A percentile compares a stretch with the other conserved stretches of the same genome.
phyloP scores from a whole-genome alignment of 1,140 invertebrate genomes.

The Nasonia longicornis region DNA sequence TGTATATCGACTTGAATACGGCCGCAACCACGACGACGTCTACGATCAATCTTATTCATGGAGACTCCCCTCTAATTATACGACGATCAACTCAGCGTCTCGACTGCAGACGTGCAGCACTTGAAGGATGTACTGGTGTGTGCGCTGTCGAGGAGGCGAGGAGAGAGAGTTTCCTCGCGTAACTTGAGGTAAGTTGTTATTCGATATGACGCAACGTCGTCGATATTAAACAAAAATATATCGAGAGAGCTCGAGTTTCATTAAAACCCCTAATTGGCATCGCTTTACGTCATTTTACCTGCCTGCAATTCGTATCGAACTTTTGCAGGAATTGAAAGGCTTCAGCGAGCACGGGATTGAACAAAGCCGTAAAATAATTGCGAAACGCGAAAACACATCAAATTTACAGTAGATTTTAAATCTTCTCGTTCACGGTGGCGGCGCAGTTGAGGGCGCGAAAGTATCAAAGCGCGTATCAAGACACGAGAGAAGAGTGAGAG shows the following conservation, averaged over 20 bases:
- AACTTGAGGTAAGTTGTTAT: neutral
- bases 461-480: neutral
- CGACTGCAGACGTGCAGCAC: neutral
- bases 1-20: neutral
- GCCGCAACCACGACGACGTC: neutral
- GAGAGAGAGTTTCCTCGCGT: neutral
- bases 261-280: neutral
- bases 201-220: neutral
- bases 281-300: neutral
- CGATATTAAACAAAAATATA: neutral
- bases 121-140: neutral
- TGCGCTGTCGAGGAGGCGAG: too few species aligned
- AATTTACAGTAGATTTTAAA: neutral
- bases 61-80: conserved; percentile 1
- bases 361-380: too few species aligned
- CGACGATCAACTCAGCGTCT: neutral
- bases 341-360: too few species aligned
- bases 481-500: neutral
- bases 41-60: neutral
- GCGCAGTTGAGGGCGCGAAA: neutral
- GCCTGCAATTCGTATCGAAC: too few species aligned
- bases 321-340: too few species aligned
- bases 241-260: neutral
- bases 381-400: neutral
- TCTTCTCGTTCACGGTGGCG: neutral